Evolutionary conservation across 2,113 vertebrate genomes (phyloP).

Genomic region (Spilogale gracilis): DNA sequence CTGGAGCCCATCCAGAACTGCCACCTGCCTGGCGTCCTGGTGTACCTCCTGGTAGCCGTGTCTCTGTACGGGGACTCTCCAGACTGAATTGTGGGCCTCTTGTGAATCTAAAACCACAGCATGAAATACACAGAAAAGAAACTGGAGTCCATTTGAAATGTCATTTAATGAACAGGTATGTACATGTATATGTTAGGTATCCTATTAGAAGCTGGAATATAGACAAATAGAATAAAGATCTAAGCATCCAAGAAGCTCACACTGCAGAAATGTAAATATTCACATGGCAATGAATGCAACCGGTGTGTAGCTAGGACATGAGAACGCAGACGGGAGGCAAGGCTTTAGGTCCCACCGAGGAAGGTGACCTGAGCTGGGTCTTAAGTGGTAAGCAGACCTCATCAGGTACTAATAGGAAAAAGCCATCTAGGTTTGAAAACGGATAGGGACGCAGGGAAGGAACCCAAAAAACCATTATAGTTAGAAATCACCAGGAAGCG

Average conservation of each 20-base stretch:
- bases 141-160: background rate
- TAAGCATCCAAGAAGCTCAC: background rate
- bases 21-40: constrained; percentile 54
- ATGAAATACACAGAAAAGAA: background rate
- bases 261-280: background rate
- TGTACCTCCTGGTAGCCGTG: constrained; percentile 66
- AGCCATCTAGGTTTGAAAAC: background rate
- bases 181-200: background rate
- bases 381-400: background rate
- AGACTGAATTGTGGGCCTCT: constrained; percentile 63
- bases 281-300: background rate
- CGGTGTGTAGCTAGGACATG: background rate
- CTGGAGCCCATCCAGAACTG: constrained; percentile 70
- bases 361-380: background rate
- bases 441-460: background rate
- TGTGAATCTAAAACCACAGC: constrained; percentile 11
- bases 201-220: background rate
- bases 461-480: background rate
- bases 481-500: background rate
- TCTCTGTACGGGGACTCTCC: constrained; percentile 50
- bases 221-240: constrained; percentile 51
- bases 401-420: background rate
- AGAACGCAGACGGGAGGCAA: background rate
- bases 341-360: background rate
- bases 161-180: constrained; percentile 40